These are phyloP conservation scores for Limnephilus rhombicus DNA, from an alignment of 2,888 invertebrate species.

Conservation along the genomic window DNA sequence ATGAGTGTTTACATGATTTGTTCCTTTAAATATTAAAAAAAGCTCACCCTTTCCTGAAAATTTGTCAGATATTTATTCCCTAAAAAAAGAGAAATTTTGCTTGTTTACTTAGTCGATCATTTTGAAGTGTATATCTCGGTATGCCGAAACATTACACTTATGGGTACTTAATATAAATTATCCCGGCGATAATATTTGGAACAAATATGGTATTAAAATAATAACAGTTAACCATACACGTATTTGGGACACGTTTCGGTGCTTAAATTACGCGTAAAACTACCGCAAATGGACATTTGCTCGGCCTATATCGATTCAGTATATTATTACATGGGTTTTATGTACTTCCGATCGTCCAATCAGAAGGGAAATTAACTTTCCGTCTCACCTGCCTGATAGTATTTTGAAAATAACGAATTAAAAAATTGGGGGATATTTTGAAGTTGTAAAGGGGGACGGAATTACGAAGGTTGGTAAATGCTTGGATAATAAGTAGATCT, in stretches of 20 bases:
- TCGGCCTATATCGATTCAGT: not conserved
- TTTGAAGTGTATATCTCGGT: not conserved
- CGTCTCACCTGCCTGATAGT: not conserved
- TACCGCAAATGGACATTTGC: not conserved
- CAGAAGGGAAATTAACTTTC: not conserved
- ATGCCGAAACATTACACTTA: not conserved
- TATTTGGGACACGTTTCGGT: not conserved
- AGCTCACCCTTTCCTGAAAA: no score
- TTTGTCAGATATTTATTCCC: no score
- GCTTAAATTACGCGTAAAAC: not conserved
- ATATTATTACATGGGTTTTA: not conserved
- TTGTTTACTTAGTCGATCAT: not conserved
- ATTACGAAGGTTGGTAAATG: no score
- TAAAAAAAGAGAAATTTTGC: not conserved
- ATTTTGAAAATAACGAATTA: no score
- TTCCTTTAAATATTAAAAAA: no score
- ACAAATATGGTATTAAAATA: not conserved
- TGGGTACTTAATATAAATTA: not conserved
- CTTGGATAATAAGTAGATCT: no score
- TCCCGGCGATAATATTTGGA: not conserved
- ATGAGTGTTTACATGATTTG: no score
- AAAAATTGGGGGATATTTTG: no score
- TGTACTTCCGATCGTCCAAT: not conserved
- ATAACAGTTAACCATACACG: not conserved
- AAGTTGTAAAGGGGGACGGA: no score